Conservation (phyloP, 2,888 invertebrate species). For the Ormyrus labotus region DNA sequence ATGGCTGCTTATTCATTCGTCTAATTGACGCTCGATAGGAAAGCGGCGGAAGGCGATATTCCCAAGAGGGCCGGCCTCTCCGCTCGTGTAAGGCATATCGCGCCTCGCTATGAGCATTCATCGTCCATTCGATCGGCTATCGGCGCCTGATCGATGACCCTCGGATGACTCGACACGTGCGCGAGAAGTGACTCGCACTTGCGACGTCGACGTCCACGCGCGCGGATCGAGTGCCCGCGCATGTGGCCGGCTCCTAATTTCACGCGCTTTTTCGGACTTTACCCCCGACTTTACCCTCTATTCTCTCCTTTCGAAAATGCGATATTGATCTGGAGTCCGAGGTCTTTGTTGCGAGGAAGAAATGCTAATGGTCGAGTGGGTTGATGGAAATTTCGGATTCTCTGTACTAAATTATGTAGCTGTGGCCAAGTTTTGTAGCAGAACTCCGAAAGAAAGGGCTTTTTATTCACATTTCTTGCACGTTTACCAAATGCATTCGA, state of each 20-base stretch:
- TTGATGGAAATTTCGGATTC: neutral
- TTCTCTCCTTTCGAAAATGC: conserved; percentile 10
- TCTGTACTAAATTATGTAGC: too few relatives aligned
- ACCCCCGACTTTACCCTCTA: neutral
- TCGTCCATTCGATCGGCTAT: conserved; percentile 44
- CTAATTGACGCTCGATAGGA: conserved; percentile 26
- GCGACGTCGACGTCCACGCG: neutral
- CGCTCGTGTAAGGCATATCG: neutral
- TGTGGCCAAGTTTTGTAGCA: too few relatives aligned
- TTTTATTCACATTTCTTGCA: too few relatives aligned
- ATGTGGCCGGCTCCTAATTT: conserved; percentile 35
- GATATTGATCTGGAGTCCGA: neutral
- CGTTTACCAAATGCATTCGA: too few relatives aligned
- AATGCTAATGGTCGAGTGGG: neutral
- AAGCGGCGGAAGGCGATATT: neutral
- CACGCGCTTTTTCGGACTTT: conserved; percentile 12
- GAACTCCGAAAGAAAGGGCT: too few relatives aligned
- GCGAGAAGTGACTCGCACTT: conserved; percentile 17
- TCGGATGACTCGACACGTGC: conserved; percentile 56
- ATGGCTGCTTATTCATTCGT: conserved; percentile 7
- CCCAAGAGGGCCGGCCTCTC: neutral
- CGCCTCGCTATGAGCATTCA: conserved; percentile 12
- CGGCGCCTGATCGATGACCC: conserved; percentile 56
- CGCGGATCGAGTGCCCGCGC: neutral
- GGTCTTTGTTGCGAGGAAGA: neutral